phyloP scores from a whole-genome alignment of 2,797 vertebrate species.

The Apodemus agrarius region DNA sequence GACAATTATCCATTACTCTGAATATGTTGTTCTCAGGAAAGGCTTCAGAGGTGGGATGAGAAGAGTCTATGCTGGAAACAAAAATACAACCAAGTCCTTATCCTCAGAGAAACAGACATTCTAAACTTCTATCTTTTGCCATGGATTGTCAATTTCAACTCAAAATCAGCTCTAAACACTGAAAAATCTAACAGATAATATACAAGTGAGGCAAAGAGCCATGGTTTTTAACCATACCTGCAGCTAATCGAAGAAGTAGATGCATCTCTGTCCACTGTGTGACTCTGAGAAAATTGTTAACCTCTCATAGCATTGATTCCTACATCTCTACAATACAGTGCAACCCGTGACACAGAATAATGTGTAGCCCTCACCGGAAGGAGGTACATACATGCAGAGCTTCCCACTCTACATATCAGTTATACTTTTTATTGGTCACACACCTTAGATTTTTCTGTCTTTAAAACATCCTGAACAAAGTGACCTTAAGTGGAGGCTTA shows the following conservation, averaged over 20 bases:
- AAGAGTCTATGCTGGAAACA: neutral
- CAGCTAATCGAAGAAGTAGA: neutral
- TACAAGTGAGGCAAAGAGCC: neutral
- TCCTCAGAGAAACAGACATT: neutral
- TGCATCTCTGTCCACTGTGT: neutral
- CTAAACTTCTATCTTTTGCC: neutral
- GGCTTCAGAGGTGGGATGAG: neutral
- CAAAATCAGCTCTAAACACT: neutral
- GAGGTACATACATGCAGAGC: neutral
- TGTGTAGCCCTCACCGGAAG: neutral
- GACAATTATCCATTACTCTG: neutral
- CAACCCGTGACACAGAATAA: no score
- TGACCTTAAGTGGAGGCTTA: neutral
- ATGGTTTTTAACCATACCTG: neutral
- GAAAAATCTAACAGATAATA: neutral
- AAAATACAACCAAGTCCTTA: neutral
- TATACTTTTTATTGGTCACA: neutral
- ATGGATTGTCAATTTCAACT: neutral
- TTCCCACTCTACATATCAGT: neutral
- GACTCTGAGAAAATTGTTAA: neutral
- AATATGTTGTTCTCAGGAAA: rapidly evolving
- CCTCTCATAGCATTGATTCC: neutral
- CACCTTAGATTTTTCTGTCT: neutral
- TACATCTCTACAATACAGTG: neutral
- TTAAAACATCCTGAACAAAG: neutral